phyloP scores from a whole-genome alignment of 2,113 vertebrate species.

The Rhea pennata region DNA sequence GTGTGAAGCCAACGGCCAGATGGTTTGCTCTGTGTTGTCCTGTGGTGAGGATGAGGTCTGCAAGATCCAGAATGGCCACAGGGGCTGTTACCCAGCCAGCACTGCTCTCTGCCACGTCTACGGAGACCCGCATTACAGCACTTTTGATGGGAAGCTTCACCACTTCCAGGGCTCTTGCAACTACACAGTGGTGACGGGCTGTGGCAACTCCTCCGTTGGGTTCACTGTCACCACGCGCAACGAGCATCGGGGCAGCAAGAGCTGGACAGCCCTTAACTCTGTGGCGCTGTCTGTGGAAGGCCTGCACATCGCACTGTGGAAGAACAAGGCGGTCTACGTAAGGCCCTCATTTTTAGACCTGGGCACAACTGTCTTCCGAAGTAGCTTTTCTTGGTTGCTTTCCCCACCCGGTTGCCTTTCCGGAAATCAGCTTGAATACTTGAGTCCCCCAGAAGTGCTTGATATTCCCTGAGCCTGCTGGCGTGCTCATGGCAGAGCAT shows the following conservation, averaged over 20 bases:
- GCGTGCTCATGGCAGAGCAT: neutral
- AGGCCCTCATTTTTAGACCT: slow-evolving; percentile 29
- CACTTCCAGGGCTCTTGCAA: slow-evolving; percentile 86
- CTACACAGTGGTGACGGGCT: slow-evolving; percentile 83
- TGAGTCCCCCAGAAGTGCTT: neutral
- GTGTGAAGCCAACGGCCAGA: slow-evolving; percentile 70
- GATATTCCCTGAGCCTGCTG: neutral
- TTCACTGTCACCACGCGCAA: slow-evolving; percentile 84
- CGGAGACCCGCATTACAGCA: slow-evolving; percentile 88
- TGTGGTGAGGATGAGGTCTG: slow-evolving; percentile 79
- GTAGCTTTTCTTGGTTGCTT: too few species aligned
- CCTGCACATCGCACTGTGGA: slow-evolving; percentile 73
- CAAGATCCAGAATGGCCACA: slow-evolving; percentile 73
- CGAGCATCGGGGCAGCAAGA: slow-evolving; percentile 62
- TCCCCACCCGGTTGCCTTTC: neutral
- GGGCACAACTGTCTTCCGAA: neutral
- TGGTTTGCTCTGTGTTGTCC: slow-evolving; percentile 66
- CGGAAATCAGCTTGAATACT: too few species aligned
- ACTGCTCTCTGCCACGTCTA: slow-evolving; percentile 81
- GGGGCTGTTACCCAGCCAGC: slow-evolving; percentile 77
- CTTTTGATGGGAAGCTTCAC: slow-evolving; percentile 85
- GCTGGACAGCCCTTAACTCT: slow-evolving; percentile 80
- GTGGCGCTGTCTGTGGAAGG: slow-evolving; percentile 73
- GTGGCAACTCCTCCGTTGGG: slow-evolving; percentile 63
- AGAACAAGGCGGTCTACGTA: slow-evolving; percentile 78